Evolutionary conservation across 2,113 vertebrate species (phyloP), one percentile per base, ranked within the genome.

Genomic region (Platichthys flesus): DNA sequence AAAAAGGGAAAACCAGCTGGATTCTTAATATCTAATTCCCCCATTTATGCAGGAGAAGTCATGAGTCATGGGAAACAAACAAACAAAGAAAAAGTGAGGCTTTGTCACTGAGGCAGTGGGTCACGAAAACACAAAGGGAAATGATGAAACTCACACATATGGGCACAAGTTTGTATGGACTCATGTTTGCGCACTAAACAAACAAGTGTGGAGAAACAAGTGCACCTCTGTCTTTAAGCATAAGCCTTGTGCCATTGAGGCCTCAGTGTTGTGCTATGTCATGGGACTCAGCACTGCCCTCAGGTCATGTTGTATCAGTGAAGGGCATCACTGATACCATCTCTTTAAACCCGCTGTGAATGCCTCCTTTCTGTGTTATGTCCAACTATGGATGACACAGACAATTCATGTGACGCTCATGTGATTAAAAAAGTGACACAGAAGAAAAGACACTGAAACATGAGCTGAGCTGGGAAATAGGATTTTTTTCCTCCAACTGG

Each of bases 211-310:
- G 71, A 66, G 85, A 82, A 89, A 91, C 85, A 79, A 87, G 77
- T 64, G 45, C 56, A 45, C 74, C 76, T 82, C 78, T 89, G 78
- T 85, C 77, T 87, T 83, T 85, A 57, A 85, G 56, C 82, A 5
- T 87, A 89, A 91, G 89, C 90, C 85, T 81, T n/a, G 15, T 9
- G 31, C 77, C 79, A 85, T 76, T 89, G 79, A 90, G 87, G 85
- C 86, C 82, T 87, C 77, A 79, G 80, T 74, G 78, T 81, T 81
- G 75, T 82, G 87, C 84, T 54, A 47, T 82, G 88, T 91, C 90
- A 91, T 88, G 80, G 77, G 88, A 85, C 85, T 71, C 70, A 24
- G 69, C 9, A 9, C 49, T 81, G 78, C 80, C 78, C 80, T 35
- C 68, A 74, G 91, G 90, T 91, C 91, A 90, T 23, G 67, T 31